Evolutionary conservation across 1,140 invertebrate species (phyloP).

Genomic region (Potamilus streckersoni): DNA sequence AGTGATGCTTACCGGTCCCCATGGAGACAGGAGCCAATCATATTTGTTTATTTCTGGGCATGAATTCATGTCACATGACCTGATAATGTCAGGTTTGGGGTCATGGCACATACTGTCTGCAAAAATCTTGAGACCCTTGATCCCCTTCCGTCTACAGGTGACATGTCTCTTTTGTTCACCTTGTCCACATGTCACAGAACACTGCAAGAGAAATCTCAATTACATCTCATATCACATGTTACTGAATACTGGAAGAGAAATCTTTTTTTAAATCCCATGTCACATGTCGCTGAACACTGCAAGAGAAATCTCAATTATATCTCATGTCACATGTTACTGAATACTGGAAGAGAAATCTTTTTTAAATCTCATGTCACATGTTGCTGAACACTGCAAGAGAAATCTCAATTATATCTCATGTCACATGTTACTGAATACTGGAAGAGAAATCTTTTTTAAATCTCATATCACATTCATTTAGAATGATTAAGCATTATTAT

Average conservation of each 20-base stretch:
- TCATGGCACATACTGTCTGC: constrained; percentile 34
- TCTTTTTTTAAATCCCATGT: constrained; percentile 67
- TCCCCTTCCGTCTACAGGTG: constrained; percentile 73
- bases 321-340: constrained; percentile 74
- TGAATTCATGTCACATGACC: constrained; percentile 17
- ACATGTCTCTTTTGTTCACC: constrained; percentile 76
- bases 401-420: background rate
- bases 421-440: constrained; percentile 81
- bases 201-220: constrained; percentile 70
- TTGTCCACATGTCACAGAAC: constrained; percentile 78
- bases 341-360: constrained; percentile 72
- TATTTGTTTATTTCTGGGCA: constrained; percentile 14
- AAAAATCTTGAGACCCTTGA: constrained; percentile 41
- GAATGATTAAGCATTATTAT: background rate
- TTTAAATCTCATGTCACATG: constrained; percentile 71
- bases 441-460: constrained; percentile 2
- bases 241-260: constrained; percentile 75
- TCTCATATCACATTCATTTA: constrained; percentile 72
- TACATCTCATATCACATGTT: constrained; percentile 72
- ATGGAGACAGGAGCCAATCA: constrained; percentile 47
- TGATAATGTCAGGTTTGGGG: constrained; percentile 28
- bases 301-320: constrained; percentile 1
- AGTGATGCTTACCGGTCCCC: constrained; percentile 48
- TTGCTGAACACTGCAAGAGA: constrained; percentile 76
- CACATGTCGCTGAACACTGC: constrained; percentile 81